Base-by-base conservation (phyloP, 2,888 invertebrate species). In the Epirrita christyi region DNA sequence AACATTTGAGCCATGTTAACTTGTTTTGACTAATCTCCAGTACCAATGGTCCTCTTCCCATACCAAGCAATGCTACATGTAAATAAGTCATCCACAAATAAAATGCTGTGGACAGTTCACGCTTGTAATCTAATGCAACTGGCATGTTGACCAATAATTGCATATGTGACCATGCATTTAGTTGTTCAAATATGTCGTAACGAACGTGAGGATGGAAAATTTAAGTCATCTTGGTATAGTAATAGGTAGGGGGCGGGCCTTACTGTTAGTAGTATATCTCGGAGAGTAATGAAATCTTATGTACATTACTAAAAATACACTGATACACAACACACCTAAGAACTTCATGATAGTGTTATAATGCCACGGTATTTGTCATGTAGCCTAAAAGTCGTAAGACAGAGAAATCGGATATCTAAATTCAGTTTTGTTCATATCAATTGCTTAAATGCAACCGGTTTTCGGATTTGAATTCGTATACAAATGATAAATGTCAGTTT, bases 131-230 rank as follows among this genome's bases (percentile, higher is more conserved):
- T 27, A 43, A 48, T 45, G 40, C 44, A 38, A 38, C 37, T 36
- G 38, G 5, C 48, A 36, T 46, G 41, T 49, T 42, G 37, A 43
- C 32, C 15, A 46, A 44, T 57, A 52, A 32, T 43, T 57, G 52
- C 27, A 53, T 46, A 6, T 57, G 34, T 43, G 42, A 42, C 42
- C 51, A 47, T 53, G 15, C 48, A 58, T 44, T 38, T 48, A 49
- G 34, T 36, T 53, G 47, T 40, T 34, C 37, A 58, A 58, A 48
- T 13, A 29, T 45, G 15, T 21, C 29, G 11, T 7, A 43, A 34
- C 14, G 10, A 46, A 50, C 14, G 41, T 56, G 56, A 56, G 13
- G 11, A 11, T 21, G 27, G 32, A 45, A 41, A 45, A 29, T 37
- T 38, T 5, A 43, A 27, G 13, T 36, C 34, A 15, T 21, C 21